Conservation (phyloP, 2,113 vertebrate genomes). For the Narcine bancroftii region DNA sequence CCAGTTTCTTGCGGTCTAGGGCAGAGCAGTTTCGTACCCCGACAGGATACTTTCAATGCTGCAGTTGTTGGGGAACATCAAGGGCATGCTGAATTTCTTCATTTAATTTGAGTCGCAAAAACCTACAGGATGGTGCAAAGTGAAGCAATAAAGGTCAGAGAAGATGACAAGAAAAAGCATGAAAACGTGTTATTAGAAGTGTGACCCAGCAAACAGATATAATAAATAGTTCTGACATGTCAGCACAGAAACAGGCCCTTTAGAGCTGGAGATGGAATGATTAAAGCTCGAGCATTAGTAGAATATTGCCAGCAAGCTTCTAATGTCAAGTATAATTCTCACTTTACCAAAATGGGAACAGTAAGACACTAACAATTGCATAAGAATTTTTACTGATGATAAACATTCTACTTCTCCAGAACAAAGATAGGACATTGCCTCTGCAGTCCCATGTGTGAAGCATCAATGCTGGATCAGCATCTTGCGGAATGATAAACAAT, state of each 20-base stretch:
- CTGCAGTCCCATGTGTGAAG: constrained; percentile 5
- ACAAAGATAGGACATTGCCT: constrained; percentile 12
- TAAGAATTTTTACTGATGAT: not conserved
- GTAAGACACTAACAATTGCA: not conserved
- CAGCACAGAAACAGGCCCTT: no score
- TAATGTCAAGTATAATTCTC: not conserved
- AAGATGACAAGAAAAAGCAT: not conserved
- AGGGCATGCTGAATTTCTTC: no score
- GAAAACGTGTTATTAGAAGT: not conserved
- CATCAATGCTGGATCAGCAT: constrained; percentile 7
- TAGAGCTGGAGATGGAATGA: not conserved
- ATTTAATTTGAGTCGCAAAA: not conserved
- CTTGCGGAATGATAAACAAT: not conserved
- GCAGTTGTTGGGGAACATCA: no score
- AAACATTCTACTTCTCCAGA: constrained; percentile 27
- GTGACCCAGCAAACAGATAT: not conserved
- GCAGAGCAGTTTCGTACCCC: no score
- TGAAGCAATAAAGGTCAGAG: not conserved
- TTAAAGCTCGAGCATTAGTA: not conserved
- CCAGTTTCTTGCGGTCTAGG: no score
- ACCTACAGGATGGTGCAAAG: not conserved
- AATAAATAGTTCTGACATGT: not conserved
- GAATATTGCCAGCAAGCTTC: not conserved
- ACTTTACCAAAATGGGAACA: no score
- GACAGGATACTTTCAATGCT: no score